Base-by-base conservation (phyloP, 2,888 invertebrate species). In the Sicus ferrugineus region DNA sequence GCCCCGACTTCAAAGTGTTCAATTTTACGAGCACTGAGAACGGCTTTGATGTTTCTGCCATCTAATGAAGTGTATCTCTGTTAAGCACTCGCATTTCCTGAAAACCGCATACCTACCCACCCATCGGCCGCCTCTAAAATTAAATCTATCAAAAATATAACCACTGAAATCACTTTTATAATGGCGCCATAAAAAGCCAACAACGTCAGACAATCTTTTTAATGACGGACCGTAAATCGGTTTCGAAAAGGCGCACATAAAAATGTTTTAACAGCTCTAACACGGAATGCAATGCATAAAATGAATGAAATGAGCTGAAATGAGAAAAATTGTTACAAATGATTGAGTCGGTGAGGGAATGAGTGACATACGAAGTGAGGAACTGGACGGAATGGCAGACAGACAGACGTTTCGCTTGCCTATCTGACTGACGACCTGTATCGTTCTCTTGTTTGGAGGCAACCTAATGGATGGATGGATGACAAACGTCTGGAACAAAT, bases 91-190 rank as follows among this genome's bases (percentile, higher is more conserved):
- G 16, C n/a, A 42, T n/a, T 42, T 1, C 42, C 42, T 42, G 4
- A 14, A 42, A 42, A n/a, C n/a, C 34, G 2, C 34, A 9, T 34
- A 34, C 34, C 34, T 14, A 34, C 34, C 14, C 34, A 7, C 2
- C 34, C 34, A 48, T 6, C 48, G 21, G 6, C 28, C 52, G 21
- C 58, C 19, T 30, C 48, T 59, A 56, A 70, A 70, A 68, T 61
- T 50, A 72, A 70, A 66, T 67, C 52, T 34, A 62, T 62, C 67
- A 67, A 61, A 73, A 72, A 69, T 68, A 16, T 7, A 5, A 69
- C 67, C 70, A 71, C 72, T 73, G 74, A 74, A 73, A 74, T 73
- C 70, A 71, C 59, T 73, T 74, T 73, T 72, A 74, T 68, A 69
- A 69, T 67, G 6, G 38, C 38, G 70, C 58, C 68, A 74, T 72